Conservation (phyloP, 2,888 invertebrate species). For the Ecliptopera silaceata region DNA sequence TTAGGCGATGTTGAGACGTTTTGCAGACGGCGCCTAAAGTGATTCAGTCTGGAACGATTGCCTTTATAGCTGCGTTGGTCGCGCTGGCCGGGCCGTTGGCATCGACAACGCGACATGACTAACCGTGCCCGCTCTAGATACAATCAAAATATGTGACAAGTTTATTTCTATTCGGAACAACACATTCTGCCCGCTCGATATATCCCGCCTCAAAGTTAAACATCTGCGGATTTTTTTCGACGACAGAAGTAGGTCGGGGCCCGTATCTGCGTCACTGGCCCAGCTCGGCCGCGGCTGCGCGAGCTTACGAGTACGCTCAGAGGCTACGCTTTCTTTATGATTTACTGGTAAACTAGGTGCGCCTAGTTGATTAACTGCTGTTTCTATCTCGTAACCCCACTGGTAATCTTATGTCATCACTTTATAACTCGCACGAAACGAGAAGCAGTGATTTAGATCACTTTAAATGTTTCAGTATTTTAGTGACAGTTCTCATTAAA, state of each 20-base stretch:
- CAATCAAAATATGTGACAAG: slow-evolving; percentile 83
- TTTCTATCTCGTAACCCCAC: slow-evolving; percentile 22
- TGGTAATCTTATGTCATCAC: slow-evolving; percentile 14
- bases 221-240: slow-evolving; percentile 79
- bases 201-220: slow-evolving; percentile 75
- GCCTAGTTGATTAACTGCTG: slow-evolving; percentile 25
- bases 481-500: background rate
- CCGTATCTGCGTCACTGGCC: slow-evolving; percentile 73
- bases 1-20: slow-evolving; percentile 74
- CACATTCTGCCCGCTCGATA: slow-evolving; percentile 77
- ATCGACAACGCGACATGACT: slow-evolving; percentile 77
- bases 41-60: slow-evolving; percentile 78
- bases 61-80: slow-evolving; percentile 73
- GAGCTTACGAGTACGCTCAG: slow-evolving; percentile 75
- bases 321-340: slow-evolving; percentile 52
- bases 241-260: slow-evolving; percentile 82
- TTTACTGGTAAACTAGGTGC: too few species aligned
- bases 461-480: background rate
- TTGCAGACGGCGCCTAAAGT: slow-evolving; percentile 82
- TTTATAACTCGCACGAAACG: slow-evolving; percentile 1
- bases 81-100: slow-evolving; percentile 76
- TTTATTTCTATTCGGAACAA: slow-evolving; percentile 83
- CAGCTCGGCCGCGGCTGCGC: slow-evolving; percentile 55
- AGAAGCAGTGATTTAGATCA: slow-evolving; percentile 6
- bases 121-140: slow-evolving; percentile 82